Evolutionary conservation across 2,113 vertebrate species (phyloP).

Genomic region (Astatoreochromis straeleni): DNA sequence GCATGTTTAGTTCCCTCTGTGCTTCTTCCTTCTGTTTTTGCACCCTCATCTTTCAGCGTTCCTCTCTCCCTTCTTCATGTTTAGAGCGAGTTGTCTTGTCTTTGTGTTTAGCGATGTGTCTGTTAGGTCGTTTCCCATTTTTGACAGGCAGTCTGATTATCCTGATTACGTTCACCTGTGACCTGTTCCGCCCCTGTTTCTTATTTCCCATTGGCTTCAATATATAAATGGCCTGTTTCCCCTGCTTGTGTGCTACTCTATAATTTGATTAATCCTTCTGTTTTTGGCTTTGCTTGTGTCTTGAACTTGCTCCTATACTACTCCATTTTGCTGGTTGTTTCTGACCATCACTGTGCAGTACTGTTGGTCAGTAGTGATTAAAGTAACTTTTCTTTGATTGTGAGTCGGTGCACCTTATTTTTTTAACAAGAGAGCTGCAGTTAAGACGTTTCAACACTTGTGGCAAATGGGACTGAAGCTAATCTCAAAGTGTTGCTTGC

Average conservation of each 20-base stretch:
- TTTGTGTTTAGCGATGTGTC: not conserved
- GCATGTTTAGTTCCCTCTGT: not conserved
- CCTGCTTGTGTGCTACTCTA: not conserved
- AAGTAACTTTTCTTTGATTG: not conserved
- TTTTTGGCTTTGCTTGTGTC: not conserved
- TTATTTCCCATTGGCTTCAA: not conserved
- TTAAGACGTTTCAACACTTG: not conserved
- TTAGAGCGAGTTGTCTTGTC: not conserved
- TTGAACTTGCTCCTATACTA: not conserved
- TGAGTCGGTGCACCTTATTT: rapidly evolving
- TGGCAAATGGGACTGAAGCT: not conserved
- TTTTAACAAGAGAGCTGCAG: not conserved
- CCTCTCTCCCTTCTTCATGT: not conserved
- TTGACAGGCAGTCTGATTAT: not conserved
- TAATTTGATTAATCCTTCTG: not conserved
- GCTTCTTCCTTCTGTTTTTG: not conserved
- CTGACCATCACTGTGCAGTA: not conserved
- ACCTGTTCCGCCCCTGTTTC: not conserved
- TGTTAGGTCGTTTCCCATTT: not conserved
- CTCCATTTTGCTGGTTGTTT: not conserved
- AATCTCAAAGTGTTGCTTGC: not conserved
- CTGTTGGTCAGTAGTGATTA: not conserved
- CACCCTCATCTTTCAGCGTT: not conserved
- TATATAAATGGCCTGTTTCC: not conserved
- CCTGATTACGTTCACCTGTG: not conserved